These are phyloP conservation scores for Scrobipalpa atriplicella DNA, from an alignment of 2,888 invertebrate genomes.

Conservation along the genomic window DNA sequence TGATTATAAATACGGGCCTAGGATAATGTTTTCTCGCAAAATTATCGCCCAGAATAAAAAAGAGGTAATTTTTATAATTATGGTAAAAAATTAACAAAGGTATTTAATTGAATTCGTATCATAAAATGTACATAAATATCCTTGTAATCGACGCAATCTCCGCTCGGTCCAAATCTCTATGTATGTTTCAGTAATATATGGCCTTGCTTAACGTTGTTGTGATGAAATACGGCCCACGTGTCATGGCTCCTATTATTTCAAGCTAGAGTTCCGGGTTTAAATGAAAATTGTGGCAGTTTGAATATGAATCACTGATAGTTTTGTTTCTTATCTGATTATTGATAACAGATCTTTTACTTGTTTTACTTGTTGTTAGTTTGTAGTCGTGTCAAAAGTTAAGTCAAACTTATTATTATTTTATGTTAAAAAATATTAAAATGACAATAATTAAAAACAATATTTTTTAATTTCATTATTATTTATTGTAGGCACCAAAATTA, in stretches of 20 bases:
- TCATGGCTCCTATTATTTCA: constrained; percentile 15
- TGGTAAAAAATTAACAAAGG: neutral
- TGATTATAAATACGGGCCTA: too few relatives aligned
- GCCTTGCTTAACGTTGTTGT: neutral
- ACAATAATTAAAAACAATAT: too few relatives aligned
- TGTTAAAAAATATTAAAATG: too few relatives aligned
- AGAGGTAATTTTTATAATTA: too few relatives aligned
- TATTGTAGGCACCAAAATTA: too few relatives aligned
- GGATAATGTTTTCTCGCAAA: too few relatives aligned
- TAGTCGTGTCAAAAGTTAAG: too few relatives aligned
- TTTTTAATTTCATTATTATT: too few relatives aligned
- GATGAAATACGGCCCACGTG: neutral
- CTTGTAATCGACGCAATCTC: neutral
- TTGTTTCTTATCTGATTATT: neutral
- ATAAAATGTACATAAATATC: neutral
- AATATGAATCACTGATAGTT: neutral
- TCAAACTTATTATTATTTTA: too few relatives aligned
- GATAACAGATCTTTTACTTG: too few relatives aligned
- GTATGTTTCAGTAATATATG: constrained; percentile 15
- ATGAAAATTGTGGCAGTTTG: neutral
- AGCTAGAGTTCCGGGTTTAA: neutral
- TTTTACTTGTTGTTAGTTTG: neutral
- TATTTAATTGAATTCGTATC: neutral
- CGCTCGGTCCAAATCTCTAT: neutral
- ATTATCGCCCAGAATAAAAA: too few relatives aligned